Percentiles rank a stretch among this genome's conserved stretches.
Evolutionary conservation across 2,888 invertebrate species (phyloP).

Genomic region (Dioctria rufipes): DNA sequence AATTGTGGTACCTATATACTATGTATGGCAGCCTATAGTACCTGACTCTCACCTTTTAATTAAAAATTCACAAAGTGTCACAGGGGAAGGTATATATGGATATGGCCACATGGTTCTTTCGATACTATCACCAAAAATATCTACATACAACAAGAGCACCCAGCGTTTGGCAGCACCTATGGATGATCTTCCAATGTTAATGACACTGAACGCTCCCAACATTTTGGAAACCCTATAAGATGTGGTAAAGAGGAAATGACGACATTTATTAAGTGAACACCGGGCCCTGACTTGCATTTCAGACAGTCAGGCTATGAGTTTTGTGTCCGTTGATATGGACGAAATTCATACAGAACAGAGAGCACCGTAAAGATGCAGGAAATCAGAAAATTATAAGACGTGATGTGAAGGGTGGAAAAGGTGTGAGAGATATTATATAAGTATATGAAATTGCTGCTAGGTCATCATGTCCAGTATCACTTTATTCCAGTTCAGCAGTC

Average conservation of each 20-base stretch:
- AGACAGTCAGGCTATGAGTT: neutral
- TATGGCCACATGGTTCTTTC: slow-evolving; percentile 1
- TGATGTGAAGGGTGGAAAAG: neutral
- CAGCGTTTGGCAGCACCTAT: neutral
- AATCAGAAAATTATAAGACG: neutral
- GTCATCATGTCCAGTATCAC: slow-evolving; percentile 9
- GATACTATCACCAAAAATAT: neutral
- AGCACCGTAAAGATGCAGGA: neutral
- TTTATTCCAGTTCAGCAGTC: neutral
- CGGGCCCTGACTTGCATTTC: slow-evolving; percentile 16
- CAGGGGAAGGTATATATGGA: neutral
- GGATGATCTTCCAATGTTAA: slow-evolving; percentile 19
- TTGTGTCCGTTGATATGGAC: neutral
- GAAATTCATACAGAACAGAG: neutral
- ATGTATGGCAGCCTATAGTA: too few relatives aligned
- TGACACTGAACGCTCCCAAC: slow-evolving; percentile 8
- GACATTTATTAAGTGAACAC: slow-evolving; percentile 15
- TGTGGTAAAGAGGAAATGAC: slow-evolving; percentile 25
- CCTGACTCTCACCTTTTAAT: slow-evolving; percentile 26
- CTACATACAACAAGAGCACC: neutral
- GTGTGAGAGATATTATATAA: neutral
- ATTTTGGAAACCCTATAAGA: slow-evolving; percentile 29
- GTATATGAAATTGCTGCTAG: neutral
- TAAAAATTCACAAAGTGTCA: slow-evolving; percentile 37
- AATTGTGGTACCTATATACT: too few relatives aligned